Percentiles rank a stretch among this genome's conserved stretches.
Conservation (phyloP, 2,113 vertebrate genomes). For the Riparia riparia region DNA sequence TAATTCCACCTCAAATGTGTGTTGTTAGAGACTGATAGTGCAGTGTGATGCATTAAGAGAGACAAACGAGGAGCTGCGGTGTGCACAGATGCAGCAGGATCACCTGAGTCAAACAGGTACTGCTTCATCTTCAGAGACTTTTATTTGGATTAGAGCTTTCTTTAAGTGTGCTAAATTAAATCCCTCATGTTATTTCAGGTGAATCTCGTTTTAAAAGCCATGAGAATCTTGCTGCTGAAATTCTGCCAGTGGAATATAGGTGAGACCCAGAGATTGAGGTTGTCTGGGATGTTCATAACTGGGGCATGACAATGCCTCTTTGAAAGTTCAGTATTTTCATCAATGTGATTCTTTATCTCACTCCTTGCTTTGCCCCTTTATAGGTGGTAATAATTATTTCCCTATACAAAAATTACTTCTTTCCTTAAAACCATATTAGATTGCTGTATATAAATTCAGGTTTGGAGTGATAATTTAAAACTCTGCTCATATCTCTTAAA, state of each 20-base stretch:
- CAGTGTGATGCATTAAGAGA: constrained; percentile 93
- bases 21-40: constrained; percentile 86
- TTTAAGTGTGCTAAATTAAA: neutral
- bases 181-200: constrained; percentile 67
- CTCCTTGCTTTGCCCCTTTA: neutral
- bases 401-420: neutral
- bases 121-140: neutral
- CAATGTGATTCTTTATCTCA: neutral
- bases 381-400: neutral
- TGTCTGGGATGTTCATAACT: neutral
- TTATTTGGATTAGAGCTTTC: neutral
- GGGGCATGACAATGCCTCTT: neutral
- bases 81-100: constrained; percentile 91
- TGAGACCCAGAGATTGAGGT: constrained; percentile 50
- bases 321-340: neutral
- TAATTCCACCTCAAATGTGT: neutral
- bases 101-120: constrained; percentile 91
- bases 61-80: constrained; percentile 94
- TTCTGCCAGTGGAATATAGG: constrained; percentile 94
- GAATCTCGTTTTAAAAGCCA: constrained; percentile 78
- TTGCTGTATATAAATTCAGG: neutral
- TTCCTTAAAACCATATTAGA: neutral
- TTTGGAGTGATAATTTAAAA: neutral
- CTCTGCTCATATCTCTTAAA: neutral
- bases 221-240: constrained; percentile 93